Evolutionary conservation across 2,888 invertebrate genomes (phyloP).

Genomic region (Incurvaria masculella): DNA sequence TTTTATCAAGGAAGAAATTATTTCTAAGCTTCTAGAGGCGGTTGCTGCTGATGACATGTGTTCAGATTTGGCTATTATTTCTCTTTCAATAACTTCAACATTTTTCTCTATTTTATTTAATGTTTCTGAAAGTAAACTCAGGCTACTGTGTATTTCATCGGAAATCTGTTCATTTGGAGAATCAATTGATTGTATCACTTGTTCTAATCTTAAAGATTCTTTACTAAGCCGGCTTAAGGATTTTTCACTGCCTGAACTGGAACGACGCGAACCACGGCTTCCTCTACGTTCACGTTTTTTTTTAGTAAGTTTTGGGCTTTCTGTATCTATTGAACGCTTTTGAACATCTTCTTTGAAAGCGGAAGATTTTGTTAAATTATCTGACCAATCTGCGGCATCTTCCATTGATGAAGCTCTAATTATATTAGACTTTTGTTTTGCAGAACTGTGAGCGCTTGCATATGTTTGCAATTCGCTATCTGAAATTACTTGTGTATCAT

Average conservation of each 20-base stretch:
- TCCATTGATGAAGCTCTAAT: conserved; percentile 28
- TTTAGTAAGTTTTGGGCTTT: conserved; percentile 20
- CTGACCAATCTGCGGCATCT: conserved; percentile 33
- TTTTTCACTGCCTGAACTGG: conserved; percentile 49
- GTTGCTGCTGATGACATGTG: conserved; percentile 65
- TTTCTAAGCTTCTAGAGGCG: conserved; percentile 64
- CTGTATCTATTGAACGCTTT: conserved; percentile 19
- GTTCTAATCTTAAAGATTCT: conserved; percentile 27
- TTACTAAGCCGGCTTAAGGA: conserved; percentile 35
- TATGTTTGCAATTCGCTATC: conserved; percentile 65
- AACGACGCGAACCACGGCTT: conserved; percentile 42
- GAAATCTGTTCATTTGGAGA: conserved; percentile 33
- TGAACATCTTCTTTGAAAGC: conserved; percentile 31
- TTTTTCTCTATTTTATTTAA: conserved; percentile 35
- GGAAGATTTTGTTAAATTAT: conserved; percentile 28
- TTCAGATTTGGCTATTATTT: conserved; percentile 62
- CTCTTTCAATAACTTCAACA: conserved; percentile 60
- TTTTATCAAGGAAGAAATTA: conserved; percentile 58
- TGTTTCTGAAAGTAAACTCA: not conserved
- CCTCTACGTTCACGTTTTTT: conserved; percentile 35
- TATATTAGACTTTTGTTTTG: conserved; percentile 38
- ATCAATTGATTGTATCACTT: conserved; percentile 25
- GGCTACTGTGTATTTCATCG: conserved; percentile 19
- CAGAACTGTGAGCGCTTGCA: conserved; percentile 63
- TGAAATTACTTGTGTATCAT: conserved; percentile 53